phyloP scores from a whole-genome alignment of 2,113 vertebrate genomes.

The Actinemys pallida region DNA sequence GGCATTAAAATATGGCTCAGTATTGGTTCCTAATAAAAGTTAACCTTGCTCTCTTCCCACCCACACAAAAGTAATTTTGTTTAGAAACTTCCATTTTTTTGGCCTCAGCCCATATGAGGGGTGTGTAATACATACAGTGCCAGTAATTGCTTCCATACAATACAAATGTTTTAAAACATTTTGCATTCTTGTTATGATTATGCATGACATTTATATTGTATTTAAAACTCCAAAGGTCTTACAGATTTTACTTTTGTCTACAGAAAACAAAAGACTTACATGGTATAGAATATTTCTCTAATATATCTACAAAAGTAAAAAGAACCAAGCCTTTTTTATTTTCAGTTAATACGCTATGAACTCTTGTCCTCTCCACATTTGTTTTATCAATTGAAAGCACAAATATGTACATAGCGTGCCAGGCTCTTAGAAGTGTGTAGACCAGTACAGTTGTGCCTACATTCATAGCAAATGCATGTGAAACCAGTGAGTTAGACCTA shows the following conservation, averaged over 20 bases:
- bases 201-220: slow-evolving; percentile 75
- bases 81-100: slow-evolving; percentile 83
- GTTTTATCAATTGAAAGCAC: slow-evolving; percentile 58
- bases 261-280: slow-evolving; percentile 44
- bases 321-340: slow-evolving; percentile 51
- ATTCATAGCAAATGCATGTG: not conserved
- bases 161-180: slow-evolving; percentile 79
- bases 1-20: slow-evolving; percentile 85
- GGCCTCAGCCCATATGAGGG: slow-evolving; percentile 81
- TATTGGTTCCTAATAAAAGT: slow-evolving; percentile 86
- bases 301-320: slow-evolving; percentile 22
- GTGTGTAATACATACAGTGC: slow-evolving; percentile 87
- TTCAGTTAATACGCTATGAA: slow-evolving; percentile 42
- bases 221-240: slow-evolving; percentile 67
- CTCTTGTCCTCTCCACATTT: slow-evolving; percentile 59
- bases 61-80: slow-evolving; percentile 88
- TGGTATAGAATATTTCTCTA: slow-evolving; percentile 26
- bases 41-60: slow-evolving; percentile 85
- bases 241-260: slow-evolving; percentile 61
- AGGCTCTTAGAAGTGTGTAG: slow-evolving; percentile 8
- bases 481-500: not conserved
- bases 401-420: slow-evolving; percentile 8
- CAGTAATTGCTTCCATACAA: slow-evolving; percentile 98
- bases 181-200: slow-evolving; percentile 78
- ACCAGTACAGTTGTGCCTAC: not conserved